Evolutionary conservation across 2,888 invertebrate species (phyloP), one percentile per base, ranked within the genome.

Genomic region (Ophion obscuratus): DNA sequence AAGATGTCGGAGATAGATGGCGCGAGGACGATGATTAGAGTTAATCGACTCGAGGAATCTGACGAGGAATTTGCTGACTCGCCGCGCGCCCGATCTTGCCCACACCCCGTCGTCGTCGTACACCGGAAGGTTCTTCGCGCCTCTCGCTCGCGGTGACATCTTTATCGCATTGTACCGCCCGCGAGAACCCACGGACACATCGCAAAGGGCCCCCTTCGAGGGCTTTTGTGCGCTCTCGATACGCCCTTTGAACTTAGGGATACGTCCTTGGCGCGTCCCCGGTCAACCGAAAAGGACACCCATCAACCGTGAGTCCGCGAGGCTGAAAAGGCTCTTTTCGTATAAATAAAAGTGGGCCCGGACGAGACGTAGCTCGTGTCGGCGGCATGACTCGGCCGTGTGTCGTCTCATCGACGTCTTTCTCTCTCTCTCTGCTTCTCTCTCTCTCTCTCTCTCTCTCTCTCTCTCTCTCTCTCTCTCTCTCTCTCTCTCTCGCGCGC

Each of bases 21-120:
- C 20, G 47, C 9, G 67, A 66, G 61, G 73, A 87, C 64, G 83
- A 79, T 36, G 81, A 81, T 70, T 66, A 73, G 71, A 84, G 78
- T 57, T 70, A 75, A 81, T 71, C 71, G 47, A 47, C 36, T 73
- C 68, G 85, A 86, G 88, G 87, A 86, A 88, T 81, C 83, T 40
- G 4, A 7, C 40, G 84, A 84, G 91, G 92, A 92, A 92, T 92
- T 90, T 86, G 91, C 92, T 92, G 92, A 92, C 91, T 92, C 91
- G 91, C 87, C 89, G 71, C 73, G 36, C 80, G 27, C 68, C 62
- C 75, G 67, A 61, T 67, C 73, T 74, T 70, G 62, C 70, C 40
- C 20, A 73, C 75, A 76, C 36, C 17, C 67, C 47, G 24, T 31
- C 62, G 11, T 11, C 53, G 14, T 59, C 44, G 44, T 40, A 53